These are phyloP conservation scores for Thomomys bottae DNA, from an alignment of 2,113 vertebrate species.

Conservation along the genomic window DNA sequence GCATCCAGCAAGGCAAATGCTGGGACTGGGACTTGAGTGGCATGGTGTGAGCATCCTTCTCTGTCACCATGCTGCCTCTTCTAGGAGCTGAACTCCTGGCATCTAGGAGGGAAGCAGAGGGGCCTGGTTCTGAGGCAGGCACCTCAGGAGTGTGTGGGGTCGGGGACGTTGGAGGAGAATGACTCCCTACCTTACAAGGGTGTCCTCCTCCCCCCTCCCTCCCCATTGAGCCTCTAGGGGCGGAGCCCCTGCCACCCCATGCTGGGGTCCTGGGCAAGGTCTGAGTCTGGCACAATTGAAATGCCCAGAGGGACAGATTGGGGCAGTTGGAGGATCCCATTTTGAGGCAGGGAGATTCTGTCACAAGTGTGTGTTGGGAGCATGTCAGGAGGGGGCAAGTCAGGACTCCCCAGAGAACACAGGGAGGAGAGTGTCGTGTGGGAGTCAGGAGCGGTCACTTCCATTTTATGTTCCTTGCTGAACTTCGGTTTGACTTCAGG, in stretches of 20 bases:
- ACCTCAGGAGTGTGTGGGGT: background rate
- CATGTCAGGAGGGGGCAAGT: background rate
- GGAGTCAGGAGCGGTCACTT: background rate
- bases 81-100: background rate
- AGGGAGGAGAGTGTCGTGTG: background rate
- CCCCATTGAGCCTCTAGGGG: too few relatives aligned
- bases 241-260: background rate
- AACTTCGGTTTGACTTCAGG: slow-evolving; percentile 1
- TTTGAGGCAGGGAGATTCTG: background rate
- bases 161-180: background rate
- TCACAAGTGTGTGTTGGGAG: background rate
- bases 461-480: background rate
- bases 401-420: background rate
- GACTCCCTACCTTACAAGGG: background rate
- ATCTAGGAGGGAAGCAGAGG: background rate
- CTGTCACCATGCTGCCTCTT: background rate
- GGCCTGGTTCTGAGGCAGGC: background rate
- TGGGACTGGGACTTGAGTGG: background rate
- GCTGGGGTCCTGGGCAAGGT: background rate
- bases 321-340: background rate
- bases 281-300: background rate
- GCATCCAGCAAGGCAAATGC: background rate
- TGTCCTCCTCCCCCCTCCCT: background rate
- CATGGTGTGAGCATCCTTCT: background rate
- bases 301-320: background rate